Evolutionary conservation across 1,140 invertebrate species (phyloP).

Genomic region (Macrosteles quadrilineatus): DNA sequence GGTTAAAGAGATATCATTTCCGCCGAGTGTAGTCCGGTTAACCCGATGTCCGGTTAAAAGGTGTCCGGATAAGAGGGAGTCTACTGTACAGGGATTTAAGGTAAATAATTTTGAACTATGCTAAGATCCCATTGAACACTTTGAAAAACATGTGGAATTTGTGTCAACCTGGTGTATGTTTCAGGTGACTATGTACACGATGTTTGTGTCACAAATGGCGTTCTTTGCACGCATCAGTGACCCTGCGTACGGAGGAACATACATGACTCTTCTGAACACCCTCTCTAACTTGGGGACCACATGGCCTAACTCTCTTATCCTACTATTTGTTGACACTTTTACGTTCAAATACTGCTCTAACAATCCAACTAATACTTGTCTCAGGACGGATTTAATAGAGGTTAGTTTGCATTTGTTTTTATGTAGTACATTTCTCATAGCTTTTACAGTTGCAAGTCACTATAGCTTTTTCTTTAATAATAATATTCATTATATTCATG

Average conservation of each 20-base stretch:
- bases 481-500: too few species aligned
- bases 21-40: too few species aligned
- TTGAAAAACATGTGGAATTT: too few species aligned
- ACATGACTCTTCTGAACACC: conserved; percentile 99
- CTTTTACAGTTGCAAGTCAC: too few species aligned
- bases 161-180: too few species aligned
- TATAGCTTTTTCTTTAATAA: too few species aligned
- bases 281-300: conserved; percentile 95
- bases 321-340: conserved; percentile 90
- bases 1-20: too few species aligned
- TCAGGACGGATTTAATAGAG: conserved; percentile 54
- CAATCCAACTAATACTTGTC: conserved; percentile 56
- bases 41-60: too few species aligned
- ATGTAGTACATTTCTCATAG: conserved; percentile 44
- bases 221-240: conserved; percentile 89
- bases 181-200: conserved; percentile 68
- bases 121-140: too few species aligned
- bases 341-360: conserved; percentile 75
- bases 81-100: too few species aligned
- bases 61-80: too few species aligned
- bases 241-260: conserved; percentile 94
- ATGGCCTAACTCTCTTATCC: conserved; percentile 90
- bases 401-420: conserved; percentile 51
- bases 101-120: too few species aligned
- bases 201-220: conserved; percentile 82